Percentiles rank a stretch among this genome's conserved stretches.
These are phyloP conservation scores for Pinna nobilis DNA, from an alignment of 1,140 invertebrate genomes.

Conservation along the genomic window DNA sequence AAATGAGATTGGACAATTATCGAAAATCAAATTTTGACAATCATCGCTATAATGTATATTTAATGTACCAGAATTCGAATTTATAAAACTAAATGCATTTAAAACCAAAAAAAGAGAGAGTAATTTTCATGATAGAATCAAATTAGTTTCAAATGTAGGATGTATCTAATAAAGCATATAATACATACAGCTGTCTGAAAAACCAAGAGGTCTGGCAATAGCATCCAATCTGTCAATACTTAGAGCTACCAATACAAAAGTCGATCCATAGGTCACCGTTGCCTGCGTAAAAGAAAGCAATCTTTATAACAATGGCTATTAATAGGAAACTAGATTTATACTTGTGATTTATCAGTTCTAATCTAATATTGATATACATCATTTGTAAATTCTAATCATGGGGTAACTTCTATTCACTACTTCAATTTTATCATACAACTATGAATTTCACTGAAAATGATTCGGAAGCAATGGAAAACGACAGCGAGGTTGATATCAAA, in stretches of 20 bases:
- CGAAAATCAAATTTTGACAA: too few relatives aligned
- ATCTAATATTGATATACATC: too few relatives aligned
- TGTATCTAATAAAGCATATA: neutral
- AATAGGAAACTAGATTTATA: too few relatives aligned
- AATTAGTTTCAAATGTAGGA: neutral
- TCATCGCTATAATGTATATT: too few relatives aligned
- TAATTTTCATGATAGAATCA: neutral
- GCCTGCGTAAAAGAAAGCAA: conserved; percentile 49
- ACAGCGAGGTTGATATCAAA: too few relatives aligned
- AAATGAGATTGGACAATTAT: neutral
- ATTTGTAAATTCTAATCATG: too few relatives aligned
- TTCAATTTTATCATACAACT: neutral
- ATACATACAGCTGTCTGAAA: conserved; percentile 9
- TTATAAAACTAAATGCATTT: too few relatives aligned
- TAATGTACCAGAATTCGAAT: too few relatives aligned
- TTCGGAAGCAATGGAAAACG: too few relatives aligned
- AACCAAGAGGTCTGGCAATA: conserved; percentile 82
- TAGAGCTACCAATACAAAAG: conserved; percentile 95
- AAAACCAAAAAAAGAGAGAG: neutral
- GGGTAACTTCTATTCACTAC: neutral
- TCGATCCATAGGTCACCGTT: conserved; percentile 88
- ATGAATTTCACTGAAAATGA: too few relatives aligned
- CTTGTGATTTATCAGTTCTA: too few relatives aligned
- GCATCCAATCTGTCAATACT: conserved; percentile 97
- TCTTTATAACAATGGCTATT: too few relatives aligned